Base-by-base conservation (phyloP, 1,140 invertebrate genomes). In the Pseudomyrmex cubaensis region DNA sequence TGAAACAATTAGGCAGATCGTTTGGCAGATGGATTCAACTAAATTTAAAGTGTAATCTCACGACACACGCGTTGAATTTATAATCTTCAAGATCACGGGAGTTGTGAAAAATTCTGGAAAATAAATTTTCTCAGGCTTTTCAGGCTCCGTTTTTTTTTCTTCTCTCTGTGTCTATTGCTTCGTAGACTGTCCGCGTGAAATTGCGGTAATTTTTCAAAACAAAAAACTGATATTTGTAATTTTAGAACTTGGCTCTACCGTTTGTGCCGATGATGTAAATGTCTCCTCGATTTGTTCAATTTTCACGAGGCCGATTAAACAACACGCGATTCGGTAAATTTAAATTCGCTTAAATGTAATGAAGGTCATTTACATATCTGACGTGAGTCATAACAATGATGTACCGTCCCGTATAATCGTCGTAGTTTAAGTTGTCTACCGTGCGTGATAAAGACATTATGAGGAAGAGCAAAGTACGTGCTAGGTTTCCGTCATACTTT, bases 331-430 rank as follows among this genome's bases (percentile, higher is more conserved):
- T 77, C 13, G 48, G 4, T 77, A 44, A 66, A 77, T 66, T 66
- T 54, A 66, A 77, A 56, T 77, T 46, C 50, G 17, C 66, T 77
- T 44, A 56, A 44, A 35, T 62, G n/a, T 12, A 35, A 25, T 0
- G 46, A 64, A 76, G 61, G 25, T 0, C 64, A 22, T 62, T 75
- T 63, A 63, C 20, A 35, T 20, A 20, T 35, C 9, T 67, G 74
- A 76, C 48, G 61, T 66, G n/a, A 67, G 48, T 77, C 48, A 44
- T 54, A 44, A 67, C 35, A 35, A 35, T 54, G 48, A 77, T 20
- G 17, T 46, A 25, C 25, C 25, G 25, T 54, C 22, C 35, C 25
- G 25, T 76, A 35, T 15, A 50, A 17, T 35, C 35, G 35, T 35
- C 25, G 46, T 48, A n/a, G 44, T n/a, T 8, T 25, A 20, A 25